Conservation (phyloP, 1,140 invertebrate genomes). For the Papilio xuthus region DNA sequence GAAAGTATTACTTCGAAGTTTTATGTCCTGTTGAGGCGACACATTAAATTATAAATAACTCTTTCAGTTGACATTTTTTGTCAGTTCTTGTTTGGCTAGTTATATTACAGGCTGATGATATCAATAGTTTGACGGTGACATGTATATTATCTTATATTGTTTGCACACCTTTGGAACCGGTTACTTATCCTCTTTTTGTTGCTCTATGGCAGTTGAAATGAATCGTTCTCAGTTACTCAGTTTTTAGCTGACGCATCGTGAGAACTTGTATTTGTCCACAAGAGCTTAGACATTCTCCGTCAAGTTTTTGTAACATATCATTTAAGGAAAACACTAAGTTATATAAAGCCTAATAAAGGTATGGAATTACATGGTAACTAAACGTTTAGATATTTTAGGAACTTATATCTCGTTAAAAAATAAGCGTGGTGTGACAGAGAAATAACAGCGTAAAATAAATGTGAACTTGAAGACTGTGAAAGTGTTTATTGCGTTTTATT, state of each 20-base stretch:
- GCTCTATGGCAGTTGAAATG: not conserved
- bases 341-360: not conserved
- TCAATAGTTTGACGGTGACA: not conserved
- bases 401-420: not conserved
- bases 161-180: conserved; percentile 12
- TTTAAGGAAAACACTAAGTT: not conserved
- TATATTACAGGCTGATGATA: not conserved
- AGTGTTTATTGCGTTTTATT: no score
- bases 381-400: not conserved
- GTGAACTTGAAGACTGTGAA: no score
- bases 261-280: not conserved
- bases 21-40: no score
- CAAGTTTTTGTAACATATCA: not conserved
- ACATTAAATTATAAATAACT: not conserved
- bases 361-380: not conserved
- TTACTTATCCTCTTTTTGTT: not conserved
- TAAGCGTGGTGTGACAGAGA: not conserved
- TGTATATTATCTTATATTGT: conserved; percentile 13
- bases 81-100: not conserved
- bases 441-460: not conserved
- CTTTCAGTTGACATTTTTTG: not conserved
- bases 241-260: not conserved
- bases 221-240: not conserved
- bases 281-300: not conserved
- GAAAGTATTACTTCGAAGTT: no score